Evolutionary conservation across 2,797 vertebrate species (phyloP), one percentile per base, ranked within the genome.

Genomic region (Alfaro cultratus): DNA sequence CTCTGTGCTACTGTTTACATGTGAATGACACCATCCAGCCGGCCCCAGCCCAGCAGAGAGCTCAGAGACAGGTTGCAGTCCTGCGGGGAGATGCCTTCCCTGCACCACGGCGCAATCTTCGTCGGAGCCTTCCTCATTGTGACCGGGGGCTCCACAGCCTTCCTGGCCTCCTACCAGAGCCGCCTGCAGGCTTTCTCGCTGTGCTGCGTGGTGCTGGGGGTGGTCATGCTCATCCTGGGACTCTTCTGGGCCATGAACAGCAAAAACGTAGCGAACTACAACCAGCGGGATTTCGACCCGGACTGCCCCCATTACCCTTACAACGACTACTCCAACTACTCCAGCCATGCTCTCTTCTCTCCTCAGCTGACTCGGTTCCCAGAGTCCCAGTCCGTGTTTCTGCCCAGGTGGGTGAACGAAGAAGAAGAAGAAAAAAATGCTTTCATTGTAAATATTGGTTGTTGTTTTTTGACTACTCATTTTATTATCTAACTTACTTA

Each of bases 221-320:
- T 96, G 71, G 88, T 97, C 82, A 94, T 96, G 95, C 95, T 97
- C 83, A 95, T 96, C 78, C 88, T 96, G 74, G 96, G 96, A 57
- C 91, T 97, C 10, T 96, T 96, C 76, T 96, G 95, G 96, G 96
- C 96, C 23, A 96, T 96, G 95, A 96, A 96, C 90, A 94, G 91
- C 76, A 96, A 96, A 86, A 93, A 82, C 84, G 84, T 88, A 0
- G 83, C 75, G 9, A 94, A 90, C 90, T 95, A 95, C 91, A 94
- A 90, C 84, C 94, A 91, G 62, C 92, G 73, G 55, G 93, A 95
- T 39, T 92, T 88, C 55, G 86, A 91, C 76, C 90, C 90, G 3
- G 94, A 94, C 2, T 95, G 93, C 51, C 93, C 93, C 41, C 93
- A 95, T 81, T 94, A 92, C 76, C 90, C 91, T 0, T 95, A 88